phyloP scores from a whole-genome alignment of 2,113 vertebrate species.

The Pleuronectes platessa region DNA sequence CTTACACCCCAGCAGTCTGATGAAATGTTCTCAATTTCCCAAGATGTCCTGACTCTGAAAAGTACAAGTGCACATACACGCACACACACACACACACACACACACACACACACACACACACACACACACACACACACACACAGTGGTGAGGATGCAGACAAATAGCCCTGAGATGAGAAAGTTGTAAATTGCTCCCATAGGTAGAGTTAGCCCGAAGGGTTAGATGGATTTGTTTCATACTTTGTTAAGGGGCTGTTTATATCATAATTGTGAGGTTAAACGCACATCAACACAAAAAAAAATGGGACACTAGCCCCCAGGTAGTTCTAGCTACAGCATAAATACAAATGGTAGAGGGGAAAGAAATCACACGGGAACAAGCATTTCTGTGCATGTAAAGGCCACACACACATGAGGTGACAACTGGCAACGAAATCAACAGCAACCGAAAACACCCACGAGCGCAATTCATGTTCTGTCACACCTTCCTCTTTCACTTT shows the following conservation, averaged over 20 bases:
- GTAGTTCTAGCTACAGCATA: conserved; percentile 25
- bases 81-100: conserved; percentile 32
- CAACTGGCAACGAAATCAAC: conserved; percentile 3
- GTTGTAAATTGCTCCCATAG: conserved; percentile 66
- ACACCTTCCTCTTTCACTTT: neutral
- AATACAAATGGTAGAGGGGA: conserved; percentile 11
- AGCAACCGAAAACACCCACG: conserved; percentile 14
- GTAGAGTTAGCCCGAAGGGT: conserved; percentile 43
- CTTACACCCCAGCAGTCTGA: no score
- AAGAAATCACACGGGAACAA: neutral
- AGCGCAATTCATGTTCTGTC: conserved; percentile 16
- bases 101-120: conserved; percentile 14
- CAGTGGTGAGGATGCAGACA: conserved; percentile 58
- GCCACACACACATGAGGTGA: neutral
- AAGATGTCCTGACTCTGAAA: neutral
- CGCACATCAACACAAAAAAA: conserved; percentile 50
- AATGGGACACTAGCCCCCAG: conserved; percentile 44
- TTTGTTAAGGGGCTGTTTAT: conserved; percentile 60
- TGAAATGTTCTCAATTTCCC: no score
- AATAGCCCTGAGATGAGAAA: conserved; percentile 63
- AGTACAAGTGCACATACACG: neutral
- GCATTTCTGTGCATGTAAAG: neutral
- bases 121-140: conserved; percentile 23
- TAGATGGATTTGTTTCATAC: conserved; percentile 31
- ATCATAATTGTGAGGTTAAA: conserved; percentile 66